Base-by-base conservation (phyloP, 2,113 vertebrate species). In the Sitta europaea region DNA sequence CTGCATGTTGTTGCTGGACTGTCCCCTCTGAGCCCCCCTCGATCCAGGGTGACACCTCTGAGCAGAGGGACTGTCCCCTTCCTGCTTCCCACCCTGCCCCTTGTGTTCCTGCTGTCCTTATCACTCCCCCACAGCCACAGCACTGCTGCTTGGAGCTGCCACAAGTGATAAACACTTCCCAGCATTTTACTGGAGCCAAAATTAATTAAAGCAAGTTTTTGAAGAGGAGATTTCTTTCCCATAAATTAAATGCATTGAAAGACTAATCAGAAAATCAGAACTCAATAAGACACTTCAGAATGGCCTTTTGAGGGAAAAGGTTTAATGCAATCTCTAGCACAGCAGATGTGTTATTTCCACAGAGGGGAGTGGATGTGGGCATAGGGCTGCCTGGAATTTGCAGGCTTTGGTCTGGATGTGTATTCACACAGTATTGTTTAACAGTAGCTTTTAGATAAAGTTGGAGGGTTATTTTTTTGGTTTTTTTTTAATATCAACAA, bases 241-340 rank as follows among this genome's bases (percentile, higher is more conserved):
- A 61, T 93, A 88, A 80, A 95, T 91, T 66, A 92, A 95, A 91
- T 48, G 71, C 84, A 87, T 47, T 79, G 68, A 89, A 71, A 88
- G 80, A 57, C 17, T 85, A 84, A 90, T 91, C 59, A 74, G 38
- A 83, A 62, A 66, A 94, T 93, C 85, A 86, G 78, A 90, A 55
- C 86, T 86, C 53, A 57, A 0, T 24, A 88, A 50, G 84, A 58
- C 7, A 17, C 58, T 76, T 79, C 67, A 62, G 66, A 90, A 86
- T 23, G 43, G 74, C 54, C 74, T 96, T 96, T 82, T 54, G 54
- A 55, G 70, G 70, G 58, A 53, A 55, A 40, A 42, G 84, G 66
- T 66, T 82, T 68, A 28, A 36, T 28, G 5, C 54, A 91, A 58
- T 82, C 91, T 91, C 27, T 10, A 65, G 77, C 14, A 54, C 11